Percentiles rank a stretch among this genome's conserved stretches.
These are phyloP conservation scores for Cerceris rybyensis DNA, from an alignment of 2,888 invertebrate species.

Conservation along the genomic window DNA sequence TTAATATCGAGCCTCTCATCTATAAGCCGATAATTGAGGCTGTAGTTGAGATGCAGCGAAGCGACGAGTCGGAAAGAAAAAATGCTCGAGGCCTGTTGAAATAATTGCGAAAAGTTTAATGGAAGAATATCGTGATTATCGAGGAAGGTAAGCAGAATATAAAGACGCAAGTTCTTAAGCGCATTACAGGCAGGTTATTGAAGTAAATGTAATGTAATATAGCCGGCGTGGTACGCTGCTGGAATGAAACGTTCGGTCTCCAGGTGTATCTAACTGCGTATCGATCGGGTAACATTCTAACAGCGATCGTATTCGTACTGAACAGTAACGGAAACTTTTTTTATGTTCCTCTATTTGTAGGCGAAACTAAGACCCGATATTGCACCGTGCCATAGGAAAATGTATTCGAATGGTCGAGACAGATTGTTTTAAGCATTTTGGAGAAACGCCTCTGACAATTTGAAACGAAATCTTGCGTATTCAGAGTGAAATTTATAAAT, in stretches of 20 bases:
- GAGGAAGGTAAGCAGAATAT: neutral
- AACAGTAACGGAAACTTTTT: conserved; percentile 9
- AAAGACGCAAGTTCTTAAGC: conserved; percentile 11
- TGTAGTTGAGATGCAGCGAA: too few species aligned
- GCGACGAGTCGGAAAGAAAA: too few species aligned
- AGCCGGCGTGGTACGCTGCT: conserved; percentile 4
- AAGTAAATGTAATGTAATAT: conserved; percentile 11
- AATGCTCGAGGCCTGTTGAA: neutral
- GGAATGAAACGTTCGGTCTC: conserved; percentile 18
- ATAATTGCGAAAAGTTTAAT: conserved; percentile 14
- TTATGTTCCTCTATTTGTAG: neutral
- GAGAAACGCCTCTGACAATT: neutral
- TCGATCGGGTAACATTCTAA: conserved; percentile 23
- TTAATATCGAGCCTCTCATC: too few species aligned
- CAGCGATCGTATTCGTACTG: conserved; percentile 15
- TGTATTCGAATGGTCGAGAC: neutral
- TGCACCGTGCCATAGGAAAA: neutral
- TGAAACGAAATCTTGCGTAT: neutral
- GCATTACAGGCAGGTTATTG: conserved; percentile 23
- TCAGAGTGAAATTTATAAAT: too few species aligned
- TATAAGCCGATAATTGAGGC: too few species aligned
- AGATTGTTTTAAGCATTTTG: neutral
- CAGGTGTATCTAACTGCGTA: conserved; percentile 27
- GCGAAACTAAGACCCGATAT: conserved; percentile 1
- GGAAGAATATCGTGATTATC: neutral